Evolutionary conservation across 2,888 invertebrate genomes (phyloP).

Genomic region (Meliscaeva auricollis): DNA sequence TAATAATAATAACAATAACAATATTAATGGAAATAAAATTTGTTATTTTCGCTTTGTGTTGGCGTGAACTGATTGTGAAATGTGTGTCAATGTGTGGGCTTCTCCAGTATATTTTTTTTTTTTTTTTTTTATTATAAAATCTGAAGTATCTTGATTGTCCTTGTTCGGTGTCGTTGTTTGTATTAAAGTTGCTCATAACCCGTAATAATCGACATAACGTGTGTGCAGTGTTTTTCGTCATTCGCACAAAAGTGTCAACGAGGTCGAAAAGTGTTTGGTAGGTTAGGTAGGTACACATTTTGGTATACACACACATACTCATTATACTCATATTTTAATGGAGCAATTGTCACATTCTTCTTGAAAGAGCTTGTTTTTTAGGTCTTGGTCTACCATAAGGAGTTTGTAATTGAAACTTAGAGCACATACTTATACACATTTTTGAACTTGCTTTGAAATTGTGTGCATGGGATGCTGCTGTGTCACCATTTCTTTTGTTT

Average conservation of each 20-base stretch:
- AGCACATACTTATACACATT: too few relatives aligned
- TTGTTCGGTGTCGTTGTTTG: constrained; percentile 11
- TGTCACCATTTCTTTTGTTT: too few relatives aligned
- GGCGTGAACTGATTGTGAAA: constrained; percentile 39
- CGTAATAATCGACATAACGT: constrained; percentile 43
- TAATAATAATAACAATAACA: constrained; percentile 67
- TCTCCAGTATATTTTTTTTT: too few relatives aligned
- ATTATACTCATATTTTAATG: not conserved
- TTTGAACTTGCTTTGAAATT: too few relatives aligned
- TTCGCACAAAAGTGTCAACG: not conserved
- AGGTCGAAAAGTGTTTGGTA: not conserved
- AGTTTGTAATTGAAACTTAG: too few relatives aligned
- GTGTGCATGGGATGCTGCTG: too few relatives aligned
- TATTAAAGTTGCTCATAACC: constrained; percentile 26
- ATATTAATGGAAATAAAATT: constrained; percentile 67
- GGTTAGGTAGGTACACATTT: too few relatives aligned
- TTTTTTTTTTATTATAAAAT: not conserved
- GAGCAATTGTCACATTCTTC: constrained; percentile 2
- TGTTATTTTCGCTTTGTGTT: constrained; percentile 58
- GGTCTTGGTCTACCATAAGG: too few relatives aligned
- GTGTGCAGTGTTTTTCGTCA: not conserved
- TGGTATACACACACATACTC: too few relatives aligned
- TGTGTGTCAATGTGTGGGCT: constrained; percentile 32
- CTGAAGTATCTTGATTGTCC: not conserved
- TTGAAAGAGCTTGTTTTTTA: not conserved